Evolutionary conservation across 2,888 invertebrate species (phyloP).

Genomic region (Drosophila atripex): DNA sequence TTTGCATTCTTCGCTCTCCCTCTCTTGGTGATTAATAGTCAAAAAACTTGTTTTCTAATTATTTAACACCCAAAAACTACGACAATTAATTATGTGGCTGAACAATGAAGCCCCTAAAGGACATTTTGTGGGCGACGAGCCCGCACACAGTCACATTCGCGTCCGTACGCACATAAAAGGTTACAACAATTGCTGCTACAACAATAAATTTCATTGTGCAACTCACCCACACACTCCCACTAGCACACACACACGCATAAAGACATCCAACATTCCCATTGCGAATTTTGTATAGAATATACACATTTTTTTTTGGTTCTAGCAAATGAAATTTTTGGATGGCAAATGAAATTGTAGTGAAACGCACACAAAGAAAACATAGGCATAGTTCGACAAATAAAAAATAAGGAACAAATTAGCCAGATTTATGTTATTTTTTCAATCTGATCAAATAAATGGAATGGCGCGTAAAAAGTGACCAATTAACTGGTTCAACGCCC

Average conservation of each 20-base stretch:
- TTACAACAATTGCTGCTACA: slow-evolving; percentile 72
- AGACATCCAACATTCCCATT: slow-evolving; percentile 41
- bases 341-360: slow-evolving; percentile 70
- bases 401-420: not conserved
- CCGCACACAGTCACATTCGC: slow-evolving; percentile 30
- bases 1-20: slow-evolving; percentile 8
- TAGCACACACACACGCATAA: slow-evolving; percentile 20
- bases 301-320: slow-evolving; percentile 36
- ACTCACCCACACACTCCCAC: slow-evolving; percentile 44
- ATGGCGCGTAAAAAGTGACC: not conserved
- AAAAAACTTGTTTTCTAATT: slow-evolving; percentile 80
- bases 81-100: slow-evolving; percentile 79
- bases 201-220: slow-evolving; percentile 75
- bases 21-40: slow-evolving; percentile 74
- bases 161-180: slow-evolving; percentile 27
- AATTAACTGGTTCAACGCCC: not conserved
- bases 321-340: slow-evolving; percentile 29
- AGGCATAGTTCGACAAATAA: not conserved
- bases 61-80: slow-evolving; percentile 80
- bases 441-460: not conserved
- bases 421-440: not conserved
- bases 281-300: slow-evolving; percentile 54
- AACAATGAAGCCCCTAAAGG: slow-evolving; percentile 73
- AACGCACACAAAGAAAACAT: slow-evolving; percentile 29
- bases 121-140: slow-evolving; percentile 61